Percentiles rank a stretch among this genome's conserved stretches.
Conservation (phyloP, 1,140 invertebrate species). For the Zaprionus lachaisei region DNA sequence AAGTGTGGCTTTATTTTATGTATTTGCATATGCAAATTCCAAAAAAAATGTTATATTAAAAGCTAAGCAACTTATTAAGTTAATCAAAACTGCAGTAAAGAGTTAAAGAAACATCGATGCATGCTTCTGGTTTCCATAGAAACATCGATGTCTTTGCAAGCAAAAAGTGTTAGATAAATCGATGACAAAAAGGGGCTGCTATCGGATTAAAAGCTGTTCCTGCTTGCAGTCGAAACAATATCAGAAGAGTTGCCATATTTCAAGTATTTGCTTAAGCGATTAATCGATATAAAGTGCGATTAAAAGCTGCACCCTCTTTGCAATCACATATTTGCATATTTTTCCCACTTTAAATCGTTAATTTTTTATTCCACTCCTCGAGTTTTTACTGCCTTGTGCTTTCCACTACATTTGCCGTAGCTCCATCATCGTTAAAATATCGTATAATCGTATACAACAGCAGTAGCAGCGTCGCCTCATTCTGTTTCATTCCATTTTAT, state of each 20-base stretch:
- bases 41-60: too few relatives aligned
- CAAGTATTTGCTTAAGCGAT: neutral
- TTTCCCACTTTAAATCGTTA: neutral
- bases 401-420: conserved; percentile 2
- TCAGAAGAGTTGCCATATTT: neutral
- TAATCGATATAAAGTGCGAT: neutral
- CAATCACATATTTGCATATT: neutral
- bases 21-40: too few relatives aligned
- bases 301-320: neutral
- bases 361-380: neutral
- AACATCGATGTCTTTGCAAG: too few relatives aligned
- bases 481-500: conserved; percentile 24
- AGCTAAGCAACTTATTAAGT: too few relatives aligned
- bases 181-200: too few relatives aligned
- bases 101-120: too few relatives aligned
- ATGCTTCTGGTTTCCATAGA: too few relatives aligned
- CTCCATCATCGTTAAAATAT: conserved; percentile 35
- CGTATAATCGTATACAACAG: conserved; percentile 27
- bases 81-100: too few relatives aligned
- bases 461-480: conserved; percentile 10
- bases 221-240: neutral
- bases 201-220: too few relatives aligned
- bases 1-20: too few relatives aligned
- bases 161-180: too few relatives aligned
- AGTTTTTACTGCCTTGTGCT: neutral